Evolutionary conservation across 2,888 invertebrate genomes (phyloP).

Genomic region (Digitonthophagus gazella): DNA sequence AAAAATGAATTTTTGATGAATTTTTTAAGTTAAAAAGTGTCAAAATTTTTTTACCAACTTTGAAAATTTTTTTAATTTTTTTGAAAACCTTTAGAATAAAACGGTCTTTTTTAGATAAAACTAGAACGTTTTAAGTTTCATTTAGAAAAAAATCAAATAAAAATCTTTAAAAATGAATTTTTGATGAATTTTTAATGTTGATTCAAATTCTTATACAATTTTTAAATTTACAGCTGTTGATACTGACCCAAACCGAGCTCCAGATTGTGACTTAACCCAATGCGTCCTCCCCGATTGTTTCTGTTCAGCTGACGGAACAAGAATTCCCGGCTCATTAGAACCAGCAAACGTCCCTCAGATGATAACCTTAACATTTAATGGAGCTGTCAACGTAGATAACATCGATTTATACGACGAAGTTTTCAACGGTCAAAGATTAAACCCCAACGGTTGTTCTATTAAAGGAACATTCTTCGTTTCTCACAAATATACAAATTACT

Average conservation of each 20-base stretch:
- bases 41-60: no score
- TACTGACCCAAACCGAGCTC: conserved; percentile 86
- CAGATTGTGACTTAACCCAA: conserved; percentile 86
- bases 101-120: neutral
- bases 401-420: conserved; percentile 89
- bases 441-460: conserved; percentile 87
- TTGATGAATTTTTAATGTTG: no score
- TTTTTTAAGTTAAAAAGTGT: no score
- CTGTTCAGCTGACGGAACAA: conserved; percentile 89
- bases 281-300: conserved; percentile 89
- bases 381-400: conserved; percentile 89
- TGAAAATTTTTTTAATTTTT: conserved; percentile 1
- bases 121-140: no score
- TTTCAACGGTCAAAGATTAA: conserved; percentile 81
- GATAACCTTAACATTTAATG: conserved; percentile 93
- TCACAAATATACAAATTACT: conserved; percentile 90
- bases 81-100: no score
- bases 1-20: no score
- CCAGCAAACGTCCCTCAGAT: conserved; percentile 86
- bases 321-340: conserved; percentile 82
- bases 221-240: conserved; percentile 69
- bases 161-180: no score
- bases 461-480: conserved; percentile 89
- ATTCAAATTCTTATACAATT: neutral
- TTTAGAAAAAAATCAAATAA: no score